Conservation (phyloP, 1,140 invertebrate species). For the Cotesia vestalis region DNA sequence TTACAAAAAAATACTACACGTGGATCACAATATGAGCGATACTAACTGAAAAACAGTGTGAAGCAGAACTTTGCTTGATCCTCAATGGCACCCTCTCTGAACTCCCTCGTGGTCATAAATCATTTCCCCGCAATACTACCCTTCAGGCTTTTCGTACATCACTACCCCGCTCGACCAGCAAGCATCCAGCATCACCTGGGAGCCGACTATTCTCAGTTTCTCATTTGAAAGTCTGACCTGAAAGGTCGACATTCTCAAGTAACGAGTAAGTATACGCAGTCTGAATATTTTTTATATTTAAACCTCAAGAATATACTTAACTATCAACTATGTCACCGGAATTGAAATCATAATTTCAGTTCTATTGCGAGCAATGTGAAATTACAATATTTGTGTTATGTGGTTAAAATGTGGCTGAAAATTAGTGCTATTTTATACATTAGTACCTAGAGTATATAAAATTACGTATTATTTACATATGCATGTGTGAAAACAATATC, state of each 20-base stretch:
- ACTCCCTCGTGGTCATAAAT: slow-evolving; percentile 61
- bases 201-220: slow-evolving; percentile 42
- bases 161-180: slow-evolving; percentile 53
- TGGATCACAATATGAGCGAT: neutral
- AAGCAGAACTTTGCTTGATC: slow-evolving; percentile 35
- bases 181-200: slow-evolving; percentile 61
- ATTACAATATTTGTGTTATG: too few relatives aligned
- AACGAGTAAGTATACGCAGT: slow-evolving; percentile 18
- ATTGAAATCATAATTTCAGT: too few relatives aligned
- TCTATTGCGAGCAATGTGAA: too few relatives aligned
- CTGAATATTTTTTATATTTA: slow-evolving; percentile 4
- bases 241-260: slow-evolving; percentile 24
- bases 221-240: slow-evolving; percentile 39
- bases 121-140: slow-evolving; percentile 61
- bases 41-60: slow-evolving; percentile 43
- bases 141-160: slow-evolving; percentile 53
- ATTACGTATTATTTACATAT: too few relatives aligned
- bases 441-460: too few relatives aligned
- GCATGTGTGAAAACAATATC: too few relatives aligned
- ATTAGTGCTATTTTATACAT: too few relatives aligned
- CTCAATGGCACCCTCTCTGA: slow-evolving; percentile 60
- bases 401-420: too few relatives aligned
- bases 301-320: neutral
- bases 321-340: neutral
- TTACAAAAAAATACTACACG: neutral